Percentiles rank a stretch among this genome's conserved stretches.
These are phyloP conservation scores for Drosophila watanabei DNA, from an alignment of 1,140 invertebrate genomes.

Conservation along the genomic window DNA sequence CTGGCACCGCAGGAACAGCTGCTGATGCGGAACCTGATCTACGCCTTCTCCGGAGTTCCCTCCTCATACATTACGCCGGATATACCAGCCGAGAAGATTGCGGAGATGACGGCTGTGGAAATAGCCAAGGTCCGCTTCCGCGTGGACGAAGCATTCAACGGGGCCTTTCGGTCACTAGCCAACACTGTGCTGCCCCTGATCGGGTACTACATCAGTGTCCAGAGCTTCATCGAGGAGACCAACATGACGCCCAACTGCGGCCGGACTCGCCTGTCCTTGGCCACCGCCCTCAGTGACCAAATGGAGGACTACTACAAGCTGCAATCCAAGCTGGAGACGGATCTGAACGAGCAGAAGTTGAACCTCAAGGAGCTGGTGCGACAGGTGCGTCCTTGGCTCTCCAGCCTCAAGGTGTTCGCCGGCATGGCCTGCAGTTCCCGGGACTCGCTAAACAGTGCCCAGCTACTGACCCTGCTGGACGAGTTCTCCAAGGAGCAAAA, in stretches of 20 bases:
- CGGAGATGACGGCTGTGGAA: constrained; percentile 29
- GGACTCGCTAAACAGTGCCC: constrained; percentile 20
- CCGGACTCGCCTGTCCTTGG: constrained; percentile 33
- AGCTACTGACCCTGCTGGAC: constrained; percentile 53
- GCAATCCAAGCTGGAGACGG: constrained; percentile 51
- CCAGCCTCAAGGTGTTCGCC: constrained; percentile 34
- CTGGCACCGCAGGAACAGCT: constrained; percentile 48
- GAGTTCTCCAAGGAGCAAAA: constrained; percentile 34
- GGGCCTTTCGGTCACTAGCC: constrained; percentile 41
- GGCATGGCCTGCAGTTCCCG: constrained; percentile 31
- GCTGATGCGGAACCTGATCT: constrained; percentile 65
- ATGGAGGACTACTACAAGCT: constrained; percentile 59
- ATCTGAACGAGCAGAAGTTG: constrained; percentile 39
- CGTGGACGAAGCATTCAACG: constrained; percentile 51
- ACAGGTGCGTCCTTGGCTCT: constrained; percentile 60
- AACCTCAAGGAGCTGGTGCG: constrained; percentile 52
- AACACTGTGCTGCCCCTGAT: constrained; percentile 56
- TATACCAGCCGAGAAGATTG: constrained; percentile 21
- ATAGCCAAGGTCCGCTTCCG: constrained; percentile 54
- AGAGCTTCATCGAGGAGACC: constrained; percentile 63
- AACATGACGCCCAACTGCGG: constrained; percentile 37
- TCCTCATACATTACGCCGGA: constrained; percentile 56
- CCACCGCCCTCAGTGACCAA: constrained; percentile 18
- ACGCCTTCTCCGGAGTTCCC: constrained; percentile 68
- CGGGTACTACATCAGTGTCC: constrained; percentile 58